Percentiles rank a stretch among this genome's conserved stretches.
Conservation (phyloP, 2,888 invertebrate species). For the Lydus trimaculatus region DNA sequence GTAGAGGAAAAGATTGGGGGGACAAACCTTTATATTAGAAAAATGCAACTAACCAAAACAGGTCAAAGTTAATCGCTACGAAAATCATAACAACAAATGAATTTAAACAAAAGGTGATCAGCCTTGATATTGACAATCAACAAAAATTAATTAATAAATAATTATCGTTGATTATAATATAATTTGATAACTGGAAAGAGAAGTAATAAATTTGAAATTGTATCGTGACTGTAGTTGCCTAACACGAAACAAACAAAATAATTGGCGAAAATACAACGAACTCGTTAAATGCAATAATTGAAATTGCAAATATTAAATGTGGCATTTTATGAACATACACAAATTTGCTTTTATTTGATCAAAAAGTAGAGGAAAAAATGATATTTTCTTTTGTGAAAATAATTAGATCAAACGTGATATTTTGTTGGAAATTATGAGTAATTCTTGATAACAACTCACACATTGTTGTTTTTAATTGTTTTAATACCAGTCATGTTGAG, state of each 20-base stretch:
- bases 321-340: not conserved
- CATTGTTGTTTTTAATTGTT: slow-evolving; percentile 7
- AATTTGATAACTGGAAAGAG: too few species aligned
- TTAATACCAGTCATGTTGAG: slow-evolving; percentile 1
- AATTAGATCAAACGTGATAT: slow-evolving; percentile 10
- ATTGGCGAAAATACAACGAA: slow-evolving; percentile 2
- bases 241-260: not conserved
- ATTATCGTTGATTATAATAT: not conserved
- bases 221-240: not conserved
- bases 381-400: not conserved
- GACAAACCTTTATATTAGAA: not conserved
- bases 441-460: not conserved
- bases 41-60: slow-evolving; percentile 7
- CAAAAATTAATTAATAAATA: not conserved
- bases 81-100: not conserved
- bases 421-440: not conserved
- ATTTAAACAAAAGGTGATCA: not conserved
- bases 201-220: not conserved
- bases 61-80: not conserved
- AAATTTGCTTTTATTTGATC: not conserved
- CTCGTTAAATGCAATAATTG: not conserved
- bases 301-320: not conserved
- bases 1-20: not conserved
- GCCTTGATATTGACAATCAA: not conserved
- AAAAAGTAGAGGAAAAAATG: not conserved